phyloP scores from a whole-genome alignment of 2,888 invertebrate genomes.

The Belgica antarctica region DNA sequence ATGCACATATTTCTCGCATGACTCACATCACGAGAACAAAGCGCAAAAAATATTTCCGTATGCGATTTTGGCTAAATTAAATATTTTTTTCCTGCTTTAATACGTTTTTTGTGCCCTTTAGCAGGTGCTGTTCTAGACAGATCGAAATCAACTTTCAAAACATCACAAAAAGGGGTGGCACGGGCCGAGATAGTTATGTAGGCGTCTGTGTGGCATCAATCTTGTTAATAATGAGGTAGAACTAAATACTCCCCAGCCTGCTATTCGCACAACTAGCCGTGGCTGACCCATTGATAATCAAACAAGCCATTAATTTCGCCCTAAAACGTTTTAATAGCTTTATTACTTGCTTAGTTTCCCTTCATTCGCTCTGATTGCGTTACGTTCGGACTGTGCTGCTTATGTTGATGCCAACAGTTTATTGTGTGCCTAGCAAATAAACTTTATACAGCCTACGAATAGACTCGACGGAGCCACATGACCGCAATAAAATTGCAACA shows the following conservation, averaged over 20 bases:
- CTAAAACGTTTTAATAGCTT: constrained; percentile 6
- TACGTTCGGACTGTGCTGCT: background rate
- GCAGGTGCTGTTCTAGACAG: constrained; percentile 9
- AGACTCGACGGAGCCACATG: constrained; percentile 43
- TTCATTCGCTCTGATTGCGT: background rate
- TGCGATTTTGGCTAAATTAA: constrained; percentile 18
- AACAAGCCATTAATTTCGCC: background rate
- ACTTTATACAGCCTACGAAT: constrained; percentile 20
- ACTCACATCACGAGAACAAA: background rate
- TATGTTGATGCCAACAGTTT: constrained; percentile 9
- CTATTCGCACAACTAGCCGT: background rate
- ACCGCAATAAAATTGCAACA: constrained; percentile 43
- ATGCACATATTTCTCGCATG: constrained; percentile 12
- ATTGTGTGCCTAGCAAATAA: constrained; percentile 22
- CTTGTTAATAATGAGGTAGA: background rate
- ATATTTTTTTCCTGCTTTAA: background rate
- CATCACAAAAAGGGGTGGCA: background rate
- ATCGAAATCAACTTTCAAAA: constrained; percentile 1
- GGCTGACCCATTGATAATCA: background rate
- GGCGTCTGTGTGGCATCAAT: background rate
- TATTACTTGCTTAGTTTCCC: background rate
- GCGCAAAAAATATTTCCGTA: background rate
- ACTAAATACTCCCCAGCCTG: background rate
- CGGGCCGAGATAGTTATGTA: background rate
- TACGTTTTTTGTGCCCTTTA: constrained; percentile 1